phyloP scores from a whole-genome alignment of 2,888 invertebrate species.

The Agonopterix arenella region DNA sequence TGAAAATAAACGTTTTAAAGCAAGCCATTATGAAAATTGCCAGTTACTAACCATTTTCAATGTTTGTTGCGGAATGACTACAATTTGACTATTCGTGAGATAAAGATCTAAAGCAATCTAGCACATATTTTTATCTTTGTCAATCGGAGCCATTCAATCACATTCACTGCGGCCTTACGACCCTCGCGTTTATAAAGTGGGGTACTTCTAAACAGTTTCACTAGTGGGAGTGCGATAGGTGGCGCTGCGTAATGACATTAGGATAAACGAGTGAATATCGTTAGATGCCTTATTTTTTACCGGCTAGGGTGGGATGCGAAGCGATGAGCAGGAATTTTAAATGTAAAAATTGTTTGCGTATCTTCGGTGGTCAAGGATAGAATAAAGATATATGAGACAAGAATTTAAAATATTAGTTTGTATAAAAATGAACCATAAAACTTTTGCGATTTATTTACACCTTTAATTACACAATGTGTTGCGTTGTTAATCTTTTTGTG shows the following conservation, averaged over 20 bases:
- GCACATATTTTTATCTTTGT: slow-evolving; percentile 1
- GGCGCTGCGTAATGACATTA: background rate
- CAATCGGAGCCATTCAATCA: background rate
- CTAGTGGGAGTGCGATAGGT: background rate
- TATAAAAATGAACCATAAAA: too few relatives aligned
- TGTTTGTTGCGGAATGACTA: background rate
- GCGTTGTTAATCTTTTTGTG: too few relatives aligned
- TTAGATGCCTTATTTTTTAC: too few relatives aligned
- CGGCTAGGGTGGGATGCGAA: too few relatives aligned
- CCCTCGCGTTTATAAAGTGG: background rate
- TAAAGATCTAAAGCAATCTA: slow-evolving; percentile 2
- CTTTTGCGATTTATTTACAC: too few relatives aligned
- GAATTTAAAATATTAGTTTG: too few relatives aligned
- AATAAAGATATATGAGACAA: too few relatives aligned
- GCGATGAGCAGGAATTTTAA: too few relatives aligned
- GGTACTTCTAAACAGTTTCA: background rate
- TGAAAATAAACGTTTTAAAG: background rate
- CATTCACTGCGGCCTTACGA: background rate
- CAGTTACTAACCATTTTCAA: background rate
- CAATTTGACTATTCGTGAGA: slow-evolving; percentile 2
- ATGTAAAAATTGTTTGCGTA: too few relatives aligned
- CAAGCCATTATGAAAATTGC: background rate
- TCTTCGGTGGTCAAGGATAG: too few relatives aligned
- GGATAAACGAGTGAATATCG: too few relatives aligned
- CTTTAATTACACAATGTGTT: too few relatives aligned